Evolutionary conservation across 2,888 invertebrate species (phyloP).

Genomic region (Pemphredon lugubris): DNA sequence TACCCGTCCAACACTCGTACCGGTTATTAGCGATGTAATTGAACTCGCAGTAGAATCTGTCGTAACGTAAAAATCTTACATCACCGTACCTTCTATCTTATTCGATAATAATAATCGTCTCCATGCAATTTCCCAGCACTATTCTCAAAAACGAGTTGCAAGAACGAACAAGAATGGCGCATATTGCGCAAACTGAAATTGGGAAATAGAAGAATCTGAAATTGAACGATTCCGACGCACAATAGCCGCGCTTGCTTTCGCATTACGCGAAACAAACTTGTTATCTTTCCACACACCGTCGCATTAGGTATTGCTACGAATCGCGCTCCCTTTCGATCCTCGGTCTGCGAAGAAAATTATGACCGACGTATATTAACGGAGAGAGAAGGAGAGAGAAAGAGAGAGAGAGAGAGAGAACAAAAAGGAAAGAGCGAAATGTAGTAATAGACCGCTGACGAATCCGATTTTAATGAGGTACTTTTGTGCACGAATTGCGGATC

Average conservation of each 20-base stretch:
- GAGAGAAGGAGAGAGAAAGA: neutral
- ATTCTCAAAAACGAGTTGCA: neutral
- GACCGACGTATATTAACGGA: neutral
- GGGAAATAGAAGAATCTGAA: neutral
- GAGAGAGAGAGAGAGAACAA: too few relatives aligned
- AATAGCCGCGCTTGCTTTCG: neutral
- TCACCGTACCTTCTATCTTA: neutral
- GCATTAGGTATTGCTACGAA: neutral
- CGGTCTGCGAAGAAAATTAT: neutral
- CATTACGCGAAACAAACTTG: constrained; percentile 13
- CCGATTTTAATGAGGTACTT: constrained; percentile 62
- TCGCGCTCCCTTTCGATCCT: neutral
- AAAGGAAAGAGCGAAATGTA: neutral
- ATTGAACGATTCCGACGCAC: constrained; percentile 8
- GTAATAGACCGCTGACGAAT: constrained; percentile 15
- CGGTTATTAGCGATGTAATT: too few relatives aligned
- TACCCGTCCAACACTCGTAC: too few relatives aligned
- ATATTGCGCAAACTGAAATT: neutral
- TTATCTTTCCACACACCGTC: constrained; percentile 10
- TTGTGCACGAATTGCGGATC: constrained; percentile 27
- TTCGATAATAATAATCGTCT: neutral
- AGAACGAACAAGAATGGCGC: neutral
- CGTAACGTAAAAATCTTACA: neutral
- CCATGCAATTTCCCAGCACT: neutral
- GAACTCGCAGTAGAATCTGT: neutral